Conservation (phyloP, 2,113 vertebrate genomes). For the cat (Felis catus) region DNA sequence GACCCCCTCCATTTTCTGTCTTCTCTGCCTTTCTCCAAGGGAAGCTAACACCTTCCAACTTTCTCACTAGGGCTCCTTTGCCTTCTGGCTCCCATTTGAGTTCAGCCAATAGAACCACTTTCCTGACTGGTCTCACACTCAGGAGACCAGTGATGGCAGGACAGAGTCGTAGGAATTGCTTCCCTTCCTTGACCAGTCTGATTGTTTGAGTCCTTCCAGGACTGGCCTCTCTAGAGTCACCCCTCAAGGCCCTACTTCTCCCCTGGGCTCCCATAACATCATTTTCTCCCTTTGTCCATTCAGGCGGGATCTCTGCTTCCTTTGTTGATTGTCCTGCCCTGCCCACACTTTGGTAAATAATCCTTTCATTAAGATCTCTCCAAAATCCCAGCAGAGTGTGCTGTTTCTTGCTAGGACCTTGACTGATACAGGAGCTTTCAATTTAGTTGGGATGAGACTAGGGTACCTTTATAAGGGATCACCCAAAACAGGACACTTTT, state of each 20-base stretch:
- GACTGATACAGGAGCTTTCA: background rate
- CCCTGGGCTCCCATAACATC: background rate
- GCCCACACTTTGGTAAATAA: background rate
- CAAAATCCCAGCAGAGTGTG: background rate
- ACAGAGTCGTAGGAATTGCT: background rate
- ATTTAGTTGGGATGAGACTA: background rate
- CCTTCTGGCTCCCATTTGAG: background rate
- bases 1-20: background rate
- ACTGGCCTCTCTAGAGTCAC: background rate
- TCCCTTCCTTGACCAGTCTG: background rate
- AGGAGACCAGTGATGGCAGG: background rate
- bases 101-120: background rate
- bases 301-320: background rate
- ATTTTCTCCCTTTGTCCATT: background rate
- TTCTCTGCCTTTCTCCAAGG: background rate
- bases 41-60: background rate
- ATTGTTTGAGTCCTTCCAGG: background rate
- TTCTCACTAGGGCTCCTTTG: background rate
- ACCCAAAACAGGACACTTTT: slow-evolving; percentile 4
- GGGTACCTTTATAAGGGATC: background rate
- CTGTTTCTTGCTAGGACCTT: background rate
- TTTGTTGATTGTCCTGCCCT: background rate
- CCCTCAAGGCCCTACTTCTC: background rate
- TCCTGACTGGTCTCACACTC: background rate
- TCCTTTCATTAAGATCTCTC: background rate